phyloP scores from a whole-genome alignment of 30 jellyfish, hydroid and myxozoan genomes.

The Hydra vulgaris region DNA sequence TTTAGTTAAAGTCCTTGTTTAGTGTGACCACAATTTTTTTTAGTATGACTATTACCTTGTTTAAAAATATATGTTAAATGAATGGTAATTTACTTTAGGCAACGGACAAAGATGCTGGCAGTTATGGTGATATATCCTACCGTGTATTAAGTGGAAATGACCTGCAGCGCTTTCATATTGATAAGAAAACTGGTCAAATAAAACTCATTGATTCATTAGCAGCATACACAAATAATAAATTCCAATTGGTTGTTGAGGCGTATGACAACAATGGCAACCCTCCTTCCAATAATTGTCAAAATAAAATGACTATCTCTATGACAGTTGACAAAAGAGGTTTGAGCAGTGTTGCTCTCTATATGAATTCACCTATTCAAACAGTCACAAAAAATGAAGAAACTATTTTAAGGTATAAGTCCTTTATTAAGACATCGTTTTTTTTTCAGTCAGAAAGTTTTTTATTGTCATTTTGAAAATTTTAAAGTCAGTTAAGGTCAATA shows the following conservation, averaged over 20 bases:
- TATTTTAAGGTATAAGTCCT: conserved; percentile 14
- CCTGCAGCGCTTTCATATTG: conserved; percentile 35
- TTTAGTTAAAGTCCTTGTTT: too few species aligned
- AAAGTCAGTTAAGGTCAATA: conserved; percentile 2
- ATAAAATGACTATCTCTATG: not conserved
- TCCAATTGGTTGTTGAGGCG: conserved; percentile 15
- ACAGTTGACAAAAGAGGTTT: conserved; percentile 14
- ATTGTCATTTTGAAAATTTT: not conserved
- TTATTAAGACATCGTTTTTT: not conserved
- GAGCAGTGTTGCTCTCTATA: conserved; percentile 15
- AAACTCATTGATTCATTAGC: conserved; percentile 40
- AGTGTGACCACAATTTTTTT: too few species aligned
- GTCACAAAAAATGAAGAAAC: conserved; percentile 20
- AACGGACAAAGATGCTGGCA: conserved; percentile 28
- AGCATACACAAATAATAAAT: conserved; percentile 21
- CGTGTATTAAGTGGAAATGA: conserved; percentile 44
- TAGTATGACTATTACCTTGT: too few species aligned
- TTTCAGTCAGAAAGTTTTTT: not conserved
- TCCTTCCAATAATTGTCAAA: not conserved
- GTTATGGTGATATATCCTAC: conserved; percentile 32
- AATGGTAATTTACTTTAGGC: conserved; percentile 7
- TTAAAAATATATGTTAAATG: too few species aligned
- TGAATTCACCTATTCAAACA: not conserved
- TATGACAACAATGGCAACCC: conserved; percentile 20
- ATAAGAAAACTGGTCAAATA: conserved; percentile 26